Evolutionary conservation across 2,888 invertebrate genomes (phyloP).

Genomic region (Pachymerium ferrugineum): DNA sequence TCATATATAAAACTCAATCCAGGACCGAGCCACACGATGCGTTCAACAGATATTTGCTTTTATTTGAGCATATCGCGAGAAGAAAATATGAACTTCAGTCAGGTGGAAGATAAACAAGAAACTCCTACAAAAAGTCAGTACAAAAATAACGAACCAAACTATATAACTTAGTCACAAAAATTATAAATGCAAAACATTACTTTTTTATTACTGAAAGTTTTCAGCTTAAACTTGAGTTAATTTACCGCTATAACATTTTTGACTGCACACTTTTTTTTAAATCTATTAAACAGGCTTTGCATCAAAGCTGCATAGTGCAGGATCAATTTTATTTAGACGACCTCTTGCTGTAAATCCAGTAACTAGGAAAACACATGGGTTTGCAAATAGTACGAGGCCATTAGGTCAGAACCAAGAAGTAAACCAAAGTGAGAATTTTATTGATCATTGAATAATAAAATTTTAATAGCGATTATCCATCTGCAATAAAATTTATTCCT

Average conservation of each 20-base stretch:
- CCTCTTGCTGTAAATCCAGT: background rate
- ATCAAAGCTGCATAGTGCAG: background rate
- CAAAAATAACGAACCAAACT: no score
- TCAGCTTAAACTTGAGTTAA: no score
- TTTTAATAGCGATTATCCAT: no score
- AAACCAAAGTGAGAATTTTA: background rate
- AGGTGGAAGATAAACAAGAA: slow-evolving; percentile 5
- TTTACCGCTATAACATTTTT: no score
- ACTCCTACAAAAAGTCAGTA: background rate
- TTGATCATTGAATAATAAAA: no score
- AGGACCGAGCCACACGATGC: slow-evolving; percentile 94
- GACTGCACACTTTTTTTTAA: background rate
- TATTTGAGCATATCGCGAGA: slow-evolving; percentile 98
- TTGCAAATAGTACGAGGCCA: background rate
- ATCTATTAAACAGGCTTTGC: background rate
- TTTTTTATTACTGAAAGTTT: no score
- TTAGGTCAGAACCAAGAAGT: background rate
- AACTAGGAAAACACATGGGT: background rate
- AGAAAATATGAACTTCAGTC: slow-evolving; percentile 82
- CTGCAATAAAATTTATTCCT: no score
- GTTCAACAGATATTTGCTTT: slow-evolving; percentile 92
- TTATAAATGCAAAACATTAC: no score
- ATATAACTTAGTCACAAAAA: no score
- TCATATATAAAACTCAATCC: slow-evolving; percentile 87
- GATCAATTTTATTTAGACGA: background rate